phyloP scores from a whole-genome alignment of 2,113 vertebrate genomes.

The Spea bombifrons region DNA sequence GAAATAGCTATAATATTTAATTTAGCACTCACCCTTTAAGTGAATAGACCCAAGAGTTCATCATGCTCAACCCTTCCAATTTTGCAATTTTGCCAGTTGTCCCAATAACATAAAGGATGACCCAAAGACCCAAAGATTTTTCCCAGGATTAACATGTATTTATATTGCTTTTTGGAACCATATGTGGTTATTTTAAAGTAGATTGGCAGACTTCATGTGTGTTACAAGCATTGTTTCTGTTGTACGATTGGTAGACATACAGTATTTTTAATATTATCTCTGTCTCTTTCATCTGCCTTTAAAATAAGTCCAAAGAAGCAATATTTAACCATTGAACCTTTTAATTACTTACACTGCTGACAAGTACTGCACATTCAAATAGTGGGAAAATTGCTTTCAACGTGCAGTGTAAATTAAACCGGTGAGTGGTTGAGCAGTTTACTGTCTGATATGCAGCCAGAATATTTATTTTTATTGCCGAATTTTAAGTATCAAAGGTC shows the following conservation, averaged over 20 bases:
- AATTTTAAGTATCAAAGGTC: constrained; percentile 49
- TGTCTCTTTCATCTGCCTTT: constrained; percentile 4
- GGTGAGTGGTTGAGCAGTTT: constrained; percentile 40
- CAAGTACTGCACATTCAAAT: constrained; percentile 41
- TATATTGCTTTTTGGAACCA: background rate
- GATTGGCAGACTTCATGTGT: background rate
- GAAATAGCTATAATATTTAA: no score
- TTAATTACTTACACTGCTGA: constrained; percentile 43
- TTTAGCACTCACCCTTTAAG: no score
- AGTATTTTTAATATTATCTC: constrained; percentile 15
- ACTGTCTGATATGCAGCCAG: constrained; percentile 41
- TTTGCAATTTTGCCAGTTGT: no score
- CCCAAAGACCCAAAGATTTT: no score
- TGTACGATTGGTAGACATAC: background rate
- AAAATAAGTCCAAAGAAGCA: background rate
- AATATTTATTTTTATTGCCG: constrained; percentile 43
- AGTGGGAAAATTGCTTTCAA: constrained; percentile 42
- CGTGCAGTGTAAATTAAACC: constrained; percentile 42
- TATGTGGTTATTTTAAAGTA: background rate
- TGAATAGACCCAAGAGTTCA: no score
- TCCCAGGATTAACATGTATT: no score
- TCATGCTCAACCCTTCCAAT: no score
- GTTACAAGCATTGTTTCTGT: background rate
- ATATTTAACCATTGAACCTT: constrained; percentile 37
- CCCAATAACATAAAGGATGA: no score